Conservation (phyloP, 2,888 invertebrate species). For the Thera obeliscata region DNA sequence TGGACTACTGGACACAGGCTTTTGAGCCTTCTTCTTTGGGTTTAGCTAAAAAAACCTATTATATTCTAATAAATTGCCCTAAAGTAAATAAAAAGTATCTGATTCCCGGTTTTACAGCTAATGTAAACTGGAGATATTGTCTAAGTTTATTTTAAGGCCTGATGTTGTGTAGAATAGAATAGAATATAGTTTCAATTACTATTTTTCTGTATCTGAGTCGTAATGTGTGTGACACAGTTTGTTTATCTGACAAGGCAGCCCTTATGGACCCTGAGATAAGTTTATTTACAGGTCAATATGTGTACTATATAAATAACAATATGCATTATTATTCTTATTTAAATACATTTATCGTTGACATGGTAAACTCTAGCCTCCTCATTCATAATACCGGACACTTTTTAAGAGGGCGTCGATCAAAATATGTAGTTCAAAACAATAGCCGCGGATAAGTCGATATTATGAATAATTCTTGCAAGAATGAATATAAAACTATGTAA, state of each 20-base stretch:
- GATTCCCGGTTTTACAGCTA: too few relatives aligned
- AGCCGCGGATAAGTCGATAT: too few relatives aligned
- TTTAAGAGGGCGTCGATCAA: background rate
- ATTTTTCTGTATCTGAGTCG: constrained; percentile 31
- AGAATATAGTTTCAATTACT: background rate
- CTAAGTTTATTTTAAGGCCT: too few relatives aligned
- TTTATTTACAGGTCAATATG: constrained; percentile 55
- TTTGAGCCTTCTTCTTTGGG: too few relatives aligned
- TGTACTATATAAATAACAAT: background rate
- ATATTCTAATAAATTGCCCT: too few relatives aligned
- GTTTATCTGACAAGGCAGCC: constrained; percentile 50
- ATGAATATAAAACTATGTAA: too few relatives aligned
- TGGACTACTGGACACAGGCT: too few relatives aligned
- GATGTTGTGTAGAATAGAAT: too few relatives aligned
- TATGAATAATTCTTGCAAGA: too few relatives aligned
- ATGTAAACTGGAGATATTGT: too few relatives aligned
- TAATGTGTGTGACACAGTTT: constrained; percentile 36
- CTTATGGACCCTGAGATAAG: constrained; percentile 68
- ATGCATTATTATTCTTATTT: constrained; percentile 44
- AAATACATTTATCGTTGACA: constrained; percentile 69
- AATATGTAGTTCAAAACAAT: background rate
- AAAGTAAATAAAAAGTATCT: too few relatives aligned
- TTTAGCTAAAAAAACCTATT: too few relatives aligned
- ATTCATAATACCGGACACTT: constrained; percentile 13
- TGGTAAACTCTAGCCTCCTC: constrained; percentile 47